Evolutionary conservation across 2,797 vertebrate species (phyloP).

Genomic region (Megaceryle alcyon): DNA sequence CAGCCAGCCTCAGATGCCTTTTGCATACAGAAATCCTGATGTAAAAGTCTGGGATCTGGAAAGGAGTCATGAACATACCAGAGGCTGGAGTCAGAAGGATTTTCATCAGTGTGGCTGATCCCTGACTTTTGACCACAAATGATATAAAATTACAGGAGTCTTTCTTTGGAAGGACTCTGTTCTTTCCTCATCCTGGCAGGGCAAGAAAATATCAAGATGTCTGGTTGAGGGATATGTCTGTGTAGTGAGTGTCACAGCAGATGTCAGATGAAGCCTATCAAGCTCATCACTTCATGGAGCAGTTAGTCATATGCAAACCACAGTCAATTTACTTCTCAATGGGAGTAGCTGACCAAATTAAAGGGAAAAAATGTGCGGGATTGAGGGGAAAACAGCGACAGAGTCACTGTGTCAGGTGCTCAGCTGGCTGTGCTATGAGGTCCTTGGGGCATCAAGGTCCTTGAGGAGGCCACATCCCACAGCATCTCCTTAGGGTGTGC

Average conservation of each 20-base stretch:
- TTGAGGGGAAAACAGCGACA: background rate
- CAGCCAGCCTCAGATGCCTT: background rate
- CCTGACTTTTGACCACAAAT: background rate
- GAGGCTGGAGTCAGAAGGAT: background rate
- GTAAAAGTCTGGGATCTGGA: background rate
- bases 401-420: background rate
- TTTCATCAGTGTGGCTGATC: background rate
- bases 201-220: background rate
- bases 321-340: background rate
- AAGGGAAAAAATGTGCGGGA: background rate
- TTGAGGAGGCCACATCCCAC: rapidly evolving
- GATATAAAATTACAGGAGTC: background rate
- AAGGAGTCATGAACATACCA: background rate
- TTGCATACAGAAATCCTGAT: background rate
- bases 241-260: background rate
- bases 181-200: background rate
- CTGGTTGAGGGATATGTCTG: background rate
- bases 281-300: background rate
- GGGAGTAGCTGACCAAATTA: background rate
- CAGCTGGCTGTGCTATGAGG: rapidly evolving
- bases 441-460: background rate
- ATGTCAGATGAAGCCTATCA: background rate
- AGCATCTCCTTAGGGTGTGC: background rate
- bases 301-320: background rate
- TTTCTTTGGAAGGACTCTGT: background rate